Percentiles rank a stretch among this genome's conserved stretches.
Conservation (phyloP, 2,797 vertebrate species). For the Rhinella marina region DNA sequence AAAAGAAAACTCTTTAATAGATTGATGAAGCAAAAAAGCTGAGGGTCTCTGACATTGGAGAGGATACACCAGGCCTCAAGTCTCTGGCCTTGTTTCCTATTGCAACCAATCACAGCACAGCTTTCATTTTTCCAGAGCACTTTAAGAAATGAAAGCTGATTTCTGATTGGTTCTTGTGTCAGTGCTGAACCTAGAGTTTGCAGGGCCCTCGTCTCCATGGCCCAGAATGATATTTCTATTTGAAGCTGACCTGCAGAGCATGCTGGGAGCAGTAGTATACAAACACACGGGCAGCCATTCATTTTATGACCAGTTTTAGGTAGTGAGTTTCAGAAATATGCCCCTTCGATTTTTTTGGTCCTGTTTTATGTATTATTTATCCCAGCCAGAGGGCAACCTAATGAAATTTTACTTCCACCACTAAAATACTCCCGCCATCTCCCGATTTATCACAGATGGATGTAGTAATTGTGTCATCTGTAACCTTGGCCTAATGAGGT, state of each 20-base stretch:
- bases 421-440: constrained; percentile 29
- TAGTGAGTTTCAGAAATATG: background rate
- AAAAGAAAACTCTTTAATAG: no score
- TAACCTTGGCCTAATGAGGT: constrained; percentile 48
- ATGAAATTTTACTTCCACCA: constrained; percentile 43
- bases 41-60: no score
- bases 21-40: no score
- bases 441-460: constrained; percentile 37
- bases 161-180: no score
- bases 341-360: no score
- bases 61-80: no score
- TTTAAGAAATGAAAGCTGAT: no score
- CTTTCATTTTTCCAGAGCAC: no score
- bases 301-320: constrained; percentile 4
- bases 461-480: constrained; percentile 34
- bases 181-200: no score
- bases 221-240: no score
- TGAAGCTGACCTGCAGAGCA: background rate
- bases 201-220: background rate
- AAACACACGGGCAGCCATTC: background rate
- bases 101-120: no score
- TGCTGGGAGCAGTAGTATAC: background rate
- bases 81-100: no score
- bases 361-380: constrained; percentile 37
- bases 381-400: constrained; percentile 32